Evolutionary conservation across 1,140 invertebrate genomes (phyloP).

Genomic region (Latrodectus geometricus): DNA sequence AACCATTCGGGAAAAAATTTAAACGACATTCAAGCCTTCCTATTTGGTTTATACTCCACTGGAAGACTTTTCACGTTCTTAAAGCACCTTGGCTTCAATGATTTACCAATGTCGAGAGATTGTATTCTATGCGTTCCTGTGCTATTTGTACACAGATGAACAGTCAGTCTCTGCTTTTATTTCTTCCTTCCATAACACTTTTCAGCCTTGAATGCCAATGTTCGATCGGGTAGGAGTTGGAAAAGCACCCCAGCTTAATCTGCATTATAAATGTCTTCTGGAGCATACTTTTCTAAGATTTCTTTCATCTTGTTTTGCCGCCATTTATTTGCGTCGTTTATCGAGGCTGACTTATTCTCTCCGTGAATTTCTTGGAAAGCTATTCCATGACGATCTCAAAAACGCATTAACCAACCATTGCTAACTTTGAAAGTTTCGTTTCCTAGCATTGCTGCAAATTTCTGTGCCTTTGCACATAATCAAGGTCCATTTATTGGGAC

Average conservation of each 20-base stretch:
- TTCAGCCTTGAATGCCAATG: constrained; percentile 21
- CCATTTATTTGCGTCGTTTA: constrained; percentile 11
- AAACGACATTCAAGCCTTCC: constrained; percentile 18
- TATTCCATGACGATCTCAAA: constrained; percentile 22
- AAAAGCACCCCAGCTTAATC: constrained; percentile 14
- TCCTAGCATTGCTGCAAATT: too few species aligned
- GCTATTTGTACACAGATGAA: constrained; percentile 16
- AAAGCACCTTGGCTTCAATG: not conserved
- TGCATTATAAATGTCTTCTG: constrained; percentile 3
- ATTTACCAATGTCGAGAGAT: constrained; percentile 37
- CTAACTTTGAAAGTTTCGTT: constrained; percentile 26
- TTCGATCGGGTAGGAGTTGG: constrained; percentile 14
- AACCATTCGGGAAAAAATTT: constrained; percentile 21
- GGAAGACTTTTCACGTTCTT: constrained; percentile 30
- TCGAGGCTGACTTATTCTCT: constrained; percentile 20
- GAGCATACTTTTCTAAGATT: not conserved
- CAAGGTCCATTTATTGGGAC: constrained; percentile 21
- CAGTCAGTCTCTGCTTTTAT: constrained; percentile 16
- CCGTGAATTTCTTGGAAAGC: constrained; percentile 22
- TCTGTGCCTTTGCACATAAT: constrained; percentile 19
- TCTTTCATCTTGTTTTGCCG: not conserved
- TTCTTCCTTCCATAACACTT: not conserved
- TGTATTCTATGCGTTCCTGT: constrained; percentile 18
- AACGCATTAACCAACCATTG: constrained; percentile 24
- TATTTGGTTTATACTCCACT: constrained; percentile 33